These are phyloP conservation scores for Henricia sp. DNA, from an alignment of 53 echinoderm and acorn worm species.

Conservation along the genomic window DNA sequence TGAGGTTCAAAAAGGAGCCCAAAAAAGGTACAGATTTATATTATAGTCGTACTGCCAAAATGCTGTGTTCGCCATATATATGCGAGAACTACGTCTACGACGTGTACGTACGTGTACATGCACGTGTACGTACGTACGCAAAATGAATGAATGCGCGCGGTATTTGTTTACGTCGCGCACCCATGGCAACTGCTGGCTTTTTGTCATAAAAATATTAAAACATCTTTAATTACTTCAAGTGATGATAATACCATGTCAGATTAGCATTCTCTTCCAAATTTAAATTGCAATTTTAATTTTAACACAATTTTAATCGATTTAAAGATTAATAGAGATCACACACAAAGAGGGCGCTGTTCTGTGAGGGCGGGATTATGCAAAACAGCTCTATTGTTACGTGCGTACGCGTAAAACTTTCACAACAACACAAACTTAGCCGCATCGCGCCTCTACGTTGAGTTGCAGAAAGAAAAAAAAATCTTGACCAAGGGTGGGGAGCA, in stretches of 20 bases:
- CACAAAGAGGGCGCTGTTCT: slow-evolving; percentile 21
- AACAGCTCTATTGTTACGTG: slow-evolving; percentile 50
- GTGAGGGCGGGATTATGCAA: slow-evolving; percentile 28
- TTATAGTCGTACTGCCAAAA: neutral
- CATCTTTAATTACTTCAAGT: neutral
- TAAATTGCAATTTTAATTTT: too few species aligned
- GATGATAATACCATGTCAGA: neutral
- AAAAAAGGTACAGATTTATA: too few species aligned
- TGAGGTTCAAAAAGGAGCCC: too few species aligned
- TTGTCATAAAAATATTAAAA: neutral
- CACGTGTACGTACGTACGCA: too few species aligned
- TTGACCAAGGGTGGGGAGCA: neutral
- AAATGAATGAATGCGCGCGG: slow-evolving; percentile 30
- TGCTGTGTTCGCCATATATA: too few species aligned
- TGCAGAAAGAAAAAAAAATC: neutral
- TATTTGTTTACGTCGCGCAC: slow-evolving; percentile 54
- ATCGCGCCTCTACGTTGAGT: neutral
- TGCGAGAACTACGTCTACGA: too few species aligned
- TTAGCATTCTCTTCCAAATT: too few species aligned
- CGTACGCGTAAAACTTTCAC: neutral
- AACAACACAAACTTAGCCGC: slow-evolving; percentile 56
- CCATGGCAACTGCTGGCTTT: slow-evolving; percentile 37
- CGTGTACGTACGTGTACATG: too few species aligned
- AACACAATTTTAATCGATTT: slow-evolving; percentile 6
- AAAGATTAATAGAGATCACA: neutral